Evolutionary conservation across 2,888 invertebrate species (phyloP).

Genomic region (Apeira syringaria): DNA sequence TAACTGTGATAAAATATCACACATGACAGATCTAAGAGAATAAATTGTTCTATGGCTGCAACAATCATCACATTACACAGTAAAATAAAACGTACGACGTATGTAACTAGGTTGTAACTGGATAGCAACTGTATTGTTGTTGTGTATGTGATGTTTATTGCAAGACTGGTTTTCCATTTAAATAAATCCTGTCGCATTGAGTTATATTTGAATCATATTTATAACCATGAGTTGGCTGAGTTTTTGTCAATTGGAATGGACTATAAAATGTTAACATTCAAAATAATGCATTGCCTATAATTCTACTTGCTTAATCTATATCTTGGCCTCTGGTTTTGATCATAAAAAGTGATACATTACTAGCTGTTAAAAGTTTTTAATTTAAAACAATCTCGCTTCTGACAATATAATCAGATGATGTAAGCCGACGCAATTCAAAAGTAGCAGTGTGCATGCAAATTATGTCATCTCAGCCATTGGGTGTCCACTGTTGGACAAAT

Average conservation of each 20-base stretch:
- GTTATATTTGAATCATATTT: slow-evolving; percentile 25
- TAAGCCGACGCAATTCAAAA: too few species aligned
- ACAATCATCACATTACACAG: slow-evolving; percentile 8
- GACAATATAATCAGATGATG: too few species aligned
- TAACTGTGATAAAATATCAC: too few species aligned
- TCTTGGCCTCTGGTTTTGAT: too few species aligned
- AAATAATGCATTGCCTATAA: background rate
- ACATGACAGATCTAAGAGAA: too few species aligned
- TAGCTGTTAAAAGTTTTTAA: too few species aligned
- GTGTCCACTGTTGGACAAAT: too few species aligned
- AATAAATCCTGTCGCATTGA: slow-evolving; percentile 33
- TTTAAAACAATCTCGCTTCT: too few species aligned
- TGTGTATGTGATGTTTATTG: slow-evolving; percentile 43
- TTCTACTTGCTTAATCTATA: background rate
- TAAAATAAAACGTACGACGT: slow-evolving; percentile 30
- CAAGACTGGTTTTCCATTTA: slow-evolving; percentile 39
- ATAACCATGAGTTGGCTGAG: slow-evolving; percentile 3
- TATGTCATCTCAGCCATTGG: too few species aligned
- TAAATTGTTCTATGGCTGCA: slow-evolving; percentile 9
- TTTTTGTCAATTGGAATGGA: background rate
- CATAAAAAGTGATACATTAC: too few species aligned
- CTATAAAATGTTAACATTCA: background rate
- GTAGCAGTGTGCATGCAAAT: too few species aligned
- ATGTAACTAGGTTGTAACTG: slow-evolving; percentile 17
- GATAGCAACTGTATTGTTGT: slow-evolving; percentile 20